Percentiles rank a stretch among this genome's conserved stretches.
phyloP scores from a whole-genome alignment of 2,113 vertebrate genomes.

The Mus spicilegus region DNA sequence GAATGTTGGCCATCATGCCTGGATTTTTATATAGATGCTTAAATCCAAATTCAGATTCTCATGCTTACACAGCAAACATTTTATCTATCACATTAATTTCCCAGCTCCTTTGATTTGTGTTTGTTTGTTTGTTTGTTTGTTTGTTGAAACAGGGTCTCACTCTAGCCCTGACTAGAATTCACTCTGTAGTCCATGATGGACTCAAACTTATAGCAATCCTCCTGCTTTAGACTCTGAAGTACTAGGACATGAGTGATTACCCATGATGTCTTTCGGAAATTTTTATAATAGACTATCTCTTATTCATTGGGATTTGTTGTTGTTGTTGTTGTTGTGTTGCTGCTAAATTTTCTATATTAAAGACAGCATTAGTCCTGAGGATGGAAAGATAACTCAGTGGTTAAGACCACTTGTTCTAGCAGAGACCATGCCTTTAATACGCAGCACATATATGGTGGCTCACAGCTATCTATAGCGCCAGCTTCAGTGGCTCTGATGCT shows the following conservation, averaged over 20 bases:
- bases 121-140: background rate
- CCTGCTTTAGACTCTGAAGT: background rate
- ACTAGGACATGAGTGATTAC: background rate
- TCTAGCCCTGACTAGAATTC: background rate
- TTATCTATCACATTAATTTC: background rate
- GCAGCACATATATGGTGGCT: background rate
- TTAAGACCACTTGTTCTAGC: background rate
- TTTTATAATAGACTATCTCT: conserved; percentile 27
- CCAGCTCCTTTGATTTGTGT: background rate
- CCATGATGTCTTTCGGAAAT: background rate
- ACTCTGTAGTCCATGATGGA: background rate
- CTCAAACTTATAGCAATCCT: background rate
- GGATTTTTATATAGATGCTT: background rate
- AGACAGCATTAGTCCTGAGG: background rate
- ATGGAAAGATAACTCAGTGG: background rate
- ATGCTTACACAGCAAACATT: background rate
- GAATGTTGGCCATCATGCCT: background rate
- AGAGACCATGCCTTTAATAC: background rate
- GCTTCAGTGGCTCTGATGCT: background rate
- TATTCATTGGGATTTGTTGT: background rate
- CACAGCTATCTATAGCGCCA: background rate
- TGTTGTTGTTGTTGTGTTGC: background rate
- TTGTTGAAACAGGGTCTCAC: background rate
- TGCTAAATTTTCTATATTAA: conserved; percentile 3
- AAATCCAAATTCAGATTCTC: background rate